Base-by-base conservation (phyloP, 1,140 invertebrate species). In the Vollenhovia emeryi region DNA sequence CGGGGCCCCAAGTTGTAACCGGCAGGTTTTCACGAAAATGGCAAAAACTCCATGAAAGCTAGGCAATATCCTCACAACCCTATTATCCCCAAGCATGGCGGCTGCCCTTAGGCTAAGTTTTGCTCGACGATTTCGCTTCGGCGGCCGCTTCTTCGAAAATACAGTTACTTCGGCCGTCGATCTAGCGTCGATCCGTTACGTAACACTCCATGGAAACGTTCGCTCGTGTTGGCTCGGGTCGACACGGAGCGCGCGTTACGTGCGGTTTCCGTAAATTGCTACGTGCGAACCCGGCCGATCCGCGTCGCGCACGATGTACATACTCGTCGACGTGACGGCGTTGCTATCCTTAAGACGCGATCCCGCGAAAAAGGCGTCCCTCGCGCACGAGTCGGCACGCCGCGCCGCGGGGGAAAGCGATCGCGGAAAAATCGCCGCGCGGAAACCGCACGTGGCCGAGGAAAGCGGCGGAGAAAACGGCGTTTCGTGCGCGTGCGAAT, bases 221-320 rank as follows among this genome's bases (percentile, higher is more conserved):
- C 55, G 76, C 57, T 75, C 33, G 85, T 87, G 79, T 87, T 60
- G 57, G 66, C 74, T 83, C 74, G 8, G 24, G 71, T 60, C 52
- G 33, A 73, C 76, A 69, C 57, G 85, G 36, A 86, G 79, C 88
- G 89, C 91, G 87, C 88, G 88, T 92, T 93, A 92, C 91, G 91
- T 91, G 91, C 89, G 91, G 92, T 92, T 92, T 92, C 90, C 90
- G 89, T 85, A 92, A 92, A 93, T 93, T 92, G 89, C 91, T 92
- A 92, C 80, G 91, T 92, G 90, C 90, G 69, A 86, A 85, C 79
- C 79, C 76, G 45, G 40, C 60, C 45, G 60, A 45, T 60, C 57
- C 83, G 48, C 83, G 83, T 66, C 82, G 82, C 82, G 45, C 71
- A 66, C 80, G 68, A 71, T 30, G 60, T 74, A 66, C 76, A 21